Evolutionary conservation across 2,113 vertebrate species (phyloP).

Genomic region (Tragelaphus buxtoni): DNA sequence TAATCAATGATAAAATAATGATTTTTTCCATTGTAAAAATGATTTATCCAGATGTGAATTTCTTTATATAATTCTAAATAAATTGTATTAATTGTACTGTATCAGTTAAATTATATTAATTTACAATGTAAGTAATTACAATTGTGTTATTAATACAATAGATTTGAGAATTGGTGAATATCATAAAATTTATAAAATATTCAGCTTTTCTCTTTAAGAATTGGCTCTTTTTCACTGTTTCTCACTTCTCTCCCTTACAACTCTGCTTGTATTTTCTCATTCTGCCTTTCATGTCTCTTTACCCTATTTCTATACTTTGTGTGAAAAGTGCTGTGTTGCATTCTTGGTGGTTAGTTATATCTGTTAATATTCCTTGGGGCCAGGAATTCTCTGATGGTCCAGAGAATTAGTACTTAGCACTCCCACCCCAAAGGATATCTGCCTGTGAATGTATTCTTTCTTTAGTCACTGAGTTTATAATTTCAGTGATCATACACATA

Average conservation of each 20-base stretch:
- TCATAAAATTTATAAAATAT: not conserved
- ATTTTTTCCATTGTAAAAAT: not conserved
- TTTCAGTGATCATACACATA: not conserved
- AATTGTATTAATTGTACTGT: not conserved
- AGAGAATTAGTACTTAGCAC: not conserved
- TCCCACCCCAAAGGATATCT: not conserved
- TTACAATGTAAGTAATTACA: not conserved
- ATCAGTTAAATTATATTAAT: not conserved
- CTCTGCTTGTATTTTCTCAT: not conserved
- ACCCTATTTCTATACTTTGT: not conserved
- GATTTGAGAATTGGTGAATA: not conserved
- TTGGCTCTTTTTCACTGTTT: not conserved
- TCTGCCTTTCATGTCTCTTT: not conserved
- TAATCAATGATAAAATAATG: accelerated
- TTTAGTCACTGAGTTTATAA: not conserved
- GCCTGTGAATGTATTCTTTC: not conserved
- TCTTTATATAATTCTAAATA: not conserved
- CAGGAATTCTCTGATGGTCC: not conserved
- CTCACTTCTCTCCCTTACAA: not conserved
- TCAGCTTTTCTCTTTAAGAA: not conserved
- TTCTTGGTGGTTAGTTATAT: not conserved
- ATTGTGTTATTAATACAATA: not conserved
- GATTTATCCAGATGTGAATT: not conserved
- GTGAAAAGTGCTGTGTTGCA: not conserved
- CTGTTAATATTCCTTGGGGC: not conserved